Conservation (phyloP, 2,888 invertebrate genomes). For the Actias luna region DNA sequence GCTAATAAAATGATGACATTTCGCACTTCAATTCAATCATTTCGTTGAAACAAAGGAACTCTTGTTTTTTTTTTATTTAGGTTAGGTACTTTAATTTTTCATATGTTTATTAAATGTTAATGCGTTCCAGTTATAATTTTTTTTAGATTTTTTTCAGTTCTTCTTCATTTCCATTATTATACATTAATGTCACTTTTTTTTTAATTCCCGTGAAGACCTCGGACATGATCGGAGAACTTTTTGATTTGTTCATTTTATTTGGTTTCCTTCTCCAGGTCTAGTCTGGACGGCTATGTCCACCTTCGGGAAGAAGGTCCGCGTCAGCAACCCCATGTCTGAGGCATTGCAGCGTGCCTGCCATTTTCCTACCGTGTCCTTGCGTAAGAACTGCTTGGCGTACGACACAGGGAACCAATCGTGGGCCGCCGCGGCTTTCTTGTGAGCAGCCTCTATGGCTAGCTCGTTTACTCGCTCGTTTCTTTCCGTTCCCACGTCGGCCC, state of each 20-base stretch:
- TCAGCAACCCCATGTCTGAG: not conserved
- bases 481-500: not conserved
- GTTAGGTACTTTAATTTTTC: not conserved
- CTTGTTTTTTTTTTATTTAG: not conserved
- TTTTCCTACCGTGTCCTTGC: not conserved
- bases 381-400: not conserved
- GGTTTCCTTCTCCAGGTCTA: too few species aligned
- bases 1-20: not conserved
- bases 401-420: not conserved
- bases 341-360: not conserved
- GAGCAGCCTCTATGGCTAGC: too few species aligned
- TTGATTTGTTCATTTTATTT: too few species aligned
- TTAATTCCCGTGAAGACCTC: too few species aligned
- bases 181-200: too few species aligned
- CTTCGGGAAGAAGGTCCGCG: not conserved
- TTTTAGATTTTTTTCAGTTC: too few species aligned
- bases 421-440: not conserved
- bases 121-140: too few species aligned
- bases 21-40: not conserved
- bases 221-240: too few species aligned
- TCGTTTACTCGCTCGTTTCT: not conserved
- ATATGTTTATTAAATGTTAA: too few species aligned
- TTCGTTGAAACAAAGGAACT: not conserved
- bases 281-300: too few species aligned
- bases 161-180: too few species aligned